Evolutionary conservation across 2,888 invertebrate genomes (phyloP).

Genomic region (Cheilosia variabilis): DNA sequence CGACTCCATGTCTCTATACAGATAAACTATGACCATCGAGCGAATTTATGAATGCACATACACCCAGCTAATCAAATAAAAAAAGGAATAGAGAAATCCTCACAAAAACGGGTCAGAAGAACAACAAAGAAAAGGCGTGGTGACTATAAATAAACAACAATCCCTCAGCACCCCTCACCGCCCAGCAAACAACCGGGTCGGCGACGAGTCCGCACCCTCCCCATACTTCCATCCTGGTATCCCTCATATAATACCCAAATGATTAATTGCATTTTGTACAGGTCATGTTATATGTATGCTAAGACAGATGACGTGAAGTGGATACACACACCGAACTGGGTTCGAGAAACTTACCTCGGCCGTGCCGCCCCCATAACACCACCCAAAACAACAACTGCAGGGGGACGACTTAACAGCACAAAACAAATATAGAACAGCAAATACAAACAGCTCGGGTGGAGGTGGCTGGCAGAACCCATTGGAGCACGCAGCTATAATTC

Average conservation of each 20-base stretch:
- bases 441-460: conserved; percentile 16
- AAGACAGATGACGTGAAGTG: conserved; percentile 74
- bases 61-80: conserved; percentile 22
- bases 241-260: conserved; percentile 64
- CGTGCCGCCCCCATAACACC: conserved; percentile 33
- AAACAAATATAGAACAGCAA: conserved; percentile 66
- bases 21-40: conserved; percentile 32
- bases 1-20: background rate
- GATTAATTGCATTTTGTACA: conserved; percentile 75
- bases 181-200: background rate
- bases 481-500: conserved; percentile 30
- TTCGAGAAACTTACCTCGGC: conserved; percentile 36
- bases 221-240: conserved; percentile 9
- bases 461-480: conserved; percentile 16
- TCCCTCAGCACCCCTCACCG: conserved; percentile 12
- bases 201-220: background rate
- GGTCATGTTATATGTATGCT: conserved; percentile 75
- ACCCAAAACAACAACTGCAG: conserved; percentile 31
- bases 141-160: conserved; percentile 72
- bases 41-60: conserved; percentile 39
- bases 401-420: conserved; percentile 55
- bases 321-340: conserved; percentile 56
- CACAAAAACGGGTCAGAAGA: conserved; percentile 62
- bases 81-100: conserved; percentile 9
- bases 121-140: conserved; percentile 73